Evolutionary conservation across 2,113 vertebrate genomes (phyloP).

Genomic region (Oxygymnocypris stewartii): DNA sequence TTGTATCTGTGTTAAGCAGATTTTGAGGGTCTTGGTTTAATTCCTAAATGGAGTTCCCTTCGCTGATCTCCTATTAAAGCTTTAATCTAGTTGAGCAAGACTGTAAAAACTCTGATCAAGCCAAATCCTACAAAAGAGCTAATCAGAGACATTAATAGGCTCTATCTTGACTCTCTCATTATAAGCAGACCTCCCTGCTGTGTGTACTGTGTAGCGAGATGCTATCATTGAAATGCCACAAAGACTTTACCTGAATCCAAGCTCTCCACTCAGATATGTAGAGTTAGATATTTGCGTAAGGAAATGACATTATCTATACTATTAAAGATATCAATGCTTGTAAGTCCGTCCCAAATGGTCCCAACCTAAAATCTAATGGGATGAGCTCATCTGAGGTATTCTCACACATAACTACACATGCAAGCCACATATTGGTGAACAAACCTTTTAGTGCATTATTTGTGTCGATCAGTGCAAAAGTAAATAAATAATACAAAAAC

Average conservation of each 20-base stretch:
- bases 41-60: background rate
- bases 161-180: background rate
- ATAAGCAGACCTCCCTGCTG: background rate
- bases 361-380: background rate
- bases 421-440: background rate
- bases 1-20: slow-evolving; percentile 3
- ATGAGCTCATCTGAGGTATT: background rate
- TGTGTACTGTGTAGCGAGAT: background rate
- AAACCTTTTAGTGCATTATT: background rate
- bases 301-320: background rate
- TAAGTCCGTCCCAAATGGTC: background rate
- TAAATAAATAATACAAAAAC: too few relatives aligned
- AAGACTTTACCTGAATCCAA: background rate
- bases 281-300: background rate
- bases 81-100: slow-evolving; percentile 25
- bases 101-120: background rate
- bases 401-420: background rate
- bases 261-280: background rate
- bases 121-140: slow-evolving; percentile 25
- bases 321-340: background rate
- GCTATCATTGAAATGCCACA: background rate
- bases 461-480: background rate
- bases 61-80: slow-evolving; percentile 27
- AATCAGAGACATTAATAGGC: background rate
- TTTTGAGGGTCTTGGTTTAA: slow-evolving; percentile 18